These are phyloP conservation scores for Eriocheir sinensis DNA, from an alignment of 1,140 invertebrate species.

Conservation along the genomic window DNA sequence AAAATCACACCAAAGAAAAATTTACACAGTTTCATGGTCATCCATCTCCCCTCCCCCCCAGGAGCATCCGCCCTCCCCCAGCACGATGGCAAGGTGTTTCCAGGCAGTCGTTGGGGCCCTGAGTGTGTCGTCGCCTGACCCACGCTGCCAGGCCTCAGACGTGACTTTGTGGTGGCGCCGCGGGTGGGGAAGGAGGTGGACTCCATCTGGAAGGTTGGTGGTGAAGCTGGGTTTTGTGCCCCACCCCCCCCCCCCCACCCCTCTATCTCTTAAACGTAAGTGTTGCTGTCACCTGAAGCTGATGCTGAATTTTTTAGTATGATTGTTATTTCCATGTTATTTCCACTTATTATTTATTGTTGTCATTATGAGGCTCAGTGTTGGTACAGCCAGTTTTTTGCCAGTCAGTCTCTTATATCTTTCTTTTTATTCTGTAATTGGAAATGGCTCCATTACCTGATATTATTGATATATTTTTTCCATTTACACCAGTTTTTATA, in stretches of 20 bases:
- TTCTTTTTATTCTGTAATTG: not conserved
- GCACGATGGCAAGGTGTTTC: constrained; percentile 89
- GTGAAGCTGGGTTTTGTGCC: too few relatives aligned
- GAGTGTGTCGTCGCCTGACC: constrained; percentile 85
- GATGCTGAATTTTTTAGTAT: not conserved
- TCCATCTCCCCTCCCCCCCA: constrained; percentile 81
- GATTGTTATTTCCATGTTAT: not conserved
- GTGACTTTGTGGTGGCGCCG: constrained; percentile 92
- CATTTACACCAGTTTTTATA: too few relatives aligned
- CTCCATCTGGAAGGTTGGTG: constrained; percentile 87
- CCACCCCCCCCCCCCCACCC: not conserved
- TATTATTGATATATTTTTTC: too few relatives aligned
- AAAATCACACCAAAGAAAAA: too few relatives aligned
- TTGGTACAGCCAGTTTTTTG: not conserved
- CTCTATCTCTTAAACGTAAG: not conserved
- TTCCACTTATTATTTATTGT: not conserved
- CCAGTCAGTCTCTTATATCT: not conserved
- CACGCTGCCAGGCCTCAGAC: constrained; percentile 88
- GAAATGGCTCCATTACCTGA: too few relatives aligned
- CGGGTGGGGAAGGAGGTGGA: constrained; percentile 91
- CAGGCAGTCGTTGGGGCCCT: constrained; percentile 92
- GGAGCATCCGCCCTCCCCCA: constrained; percentile 89
- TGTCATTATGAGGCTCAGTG: not conserved
- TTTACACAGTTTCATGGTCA: not conserved
- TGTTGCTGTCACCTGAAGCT: not conserved